Evolutionary conservation across 92 coral and sea anemone genomes (phyloP), one percentile per base, ranked within the genome.

Genomic region (Phenganax marumi): DNA sequence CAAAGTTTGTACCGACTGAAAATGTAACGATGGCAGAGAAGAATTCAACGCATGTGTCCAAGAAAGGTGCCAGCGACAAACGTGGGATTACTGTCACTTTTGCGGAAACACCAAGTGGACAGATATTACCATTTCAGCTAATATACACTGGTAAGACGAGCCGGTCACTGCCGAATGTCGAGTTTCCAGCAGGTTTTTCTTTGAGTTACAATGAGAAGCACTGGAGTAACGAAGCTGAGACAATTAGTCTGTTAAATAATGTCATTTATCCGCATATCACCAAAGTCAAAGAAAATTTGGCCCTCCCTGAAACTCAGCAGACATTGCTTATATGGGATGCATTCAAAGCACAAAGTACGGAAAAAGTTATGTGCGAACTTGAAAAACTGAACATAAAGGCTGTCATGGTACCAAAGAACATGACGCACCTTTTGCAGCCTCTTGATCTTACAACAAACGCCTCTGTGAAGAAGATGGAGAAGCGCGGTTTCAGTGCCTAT

Each of bases 61-160:
- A 60, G 46, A 86, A 86, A 86, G 76, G 82, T 43, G 54, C 73
- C 63, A 86, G 47, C 61, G 86, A 81, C 79, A 81, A 75, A 86
- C 89, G 86, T 81, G 85, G 76, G 56, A 86, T 81, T 19, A 86
- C 89, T 73, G 86, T 73, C 72, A 86, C 86, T 81, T 86, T 86
- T 49, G 76, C 86, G 75, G 82, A 79, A 69, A 79, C 89, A 64
- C 79, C 79, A 50, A 79, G 85, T 69, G 89, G 85, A 61, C 75
- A 61, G 25, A 51, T 73, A 65, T 74, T 86, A 22, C 86, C 86
- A 75, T 81, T 86, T 39, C 86, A 86, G 57, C 82, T 81, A 54
- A 85, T 85, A 19, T 80, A 70, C 85, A 63, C 83, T 33, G 80
- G 84, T 51, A 85, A 85, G 84, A 86, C 89, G 70, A 79, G 75